phyloP scores from a whole-genome alignment of 2,888 invertebrate species.

The Hyalella azteca region DNA sequence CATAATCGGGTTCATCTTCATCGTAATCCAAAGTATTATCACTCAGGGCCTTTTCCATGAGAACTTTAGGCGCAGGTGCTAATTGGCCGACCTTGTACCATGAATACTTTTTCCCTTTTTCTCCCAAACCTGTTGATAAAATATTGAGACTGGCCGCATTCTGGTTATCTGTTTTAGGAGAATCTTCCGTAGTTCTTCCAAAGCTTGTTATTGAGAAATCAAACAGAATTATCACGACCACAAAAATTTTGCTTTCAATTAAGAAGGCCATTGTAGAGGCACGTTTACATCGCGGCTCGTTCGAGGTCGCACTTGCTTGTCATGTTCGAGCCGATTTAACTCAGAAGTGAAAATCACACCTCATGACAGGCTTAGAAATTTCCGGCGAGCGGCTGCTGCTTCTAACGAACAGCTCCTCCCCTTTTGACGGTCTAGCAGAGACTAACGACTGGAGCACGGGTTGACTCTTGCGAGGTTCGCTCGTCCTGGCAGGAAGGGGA shows the following conservation, averaged over 20 bases:
- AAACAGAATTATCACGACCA: neutral
- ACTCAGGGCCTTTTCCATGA: constrained; percentile 63
- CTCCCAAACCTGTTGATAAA: constrained; percentile 4
- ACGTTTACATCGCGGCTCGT: neutral
- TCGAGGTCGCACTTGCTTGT: too few species aligned
- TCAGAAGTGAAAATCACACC: too few species aligned
- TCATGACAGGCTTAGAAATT: too few species aligned
- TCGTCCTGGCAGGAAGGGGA: neutral
- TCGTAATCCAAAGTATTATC: constrained; percentile 40
- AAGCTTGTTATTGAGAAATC: neutral
- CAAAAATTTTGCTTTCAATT: neutral
- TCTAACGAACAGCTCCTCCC: too few species aligned
- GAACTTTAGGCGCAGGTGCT: neutral
- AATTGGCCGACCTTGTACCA: neutral
- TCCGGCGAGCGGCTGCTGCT: too few species aligned
- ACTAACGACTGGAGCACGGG: too few species aligned
- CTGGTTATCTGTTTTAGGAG: neutral
- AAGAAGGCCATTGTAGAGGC: neutral
- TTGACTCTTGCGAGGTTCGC: neutral
- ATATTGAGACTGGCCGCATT: neutral
- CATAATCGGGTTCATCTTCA: neutral
- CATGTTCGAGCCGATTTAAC: too few species aligned
- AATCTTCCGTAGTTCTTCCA: neutral
- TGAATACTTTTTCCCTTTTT: constrained; percentile 3
- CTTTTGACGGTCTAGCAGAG: too few species aligned